Base-by-base conservation (phyloP, 2,888 invertebrate species). In the Sinohyriopsis cumingii region DNA sequence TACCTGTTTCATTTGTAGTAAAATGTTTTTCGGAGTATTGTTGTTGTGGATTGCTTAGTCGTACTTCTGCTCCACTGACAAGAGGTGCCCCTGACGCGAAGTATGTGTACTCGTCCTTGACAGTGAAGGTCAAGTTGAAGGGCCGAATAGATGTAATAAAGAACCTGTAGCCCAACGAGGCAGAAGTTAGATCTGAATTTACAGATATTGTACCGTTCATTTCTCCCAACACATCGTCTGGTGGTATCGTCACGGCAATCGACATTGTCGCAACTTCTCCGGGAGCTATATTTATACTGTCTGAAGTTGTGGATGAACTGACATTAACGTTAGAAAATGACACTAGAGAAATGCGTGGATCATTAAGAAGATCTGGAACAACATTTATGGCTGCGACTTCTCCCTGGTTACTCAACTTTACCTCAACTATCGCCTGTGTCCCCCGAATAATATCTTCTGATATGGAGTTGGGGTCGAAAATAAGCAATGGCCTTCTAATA, bases 81-180 rank as follows among this genome's bases (percentile, higher is more conserved):
- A 81, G 63, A 22, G 84, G 84, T 57, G 69, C 65, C 33, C 71
- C 78, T 20, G 71, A 68, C n/a, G 77, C 80, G 73, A 83, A 83
- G 65, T 83, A 84, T 0, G 84, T 83, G 64, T 78, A 84, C 62
- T 84, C 84, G 68, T 84, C 84, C 63, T 83, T 81, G 3, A 84
- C 76, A 15, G 65, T 63, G 25, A 83, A 71, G 9, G 74, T 78
- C 25, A 83, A 53, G 57, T 79, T 75, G 22, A 78, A 15, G n/a
- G 64, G 61, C 61, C 67, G 65, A 15, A 68, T 33, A 1, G 81
- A 82, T 20, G 77, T 68, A 5, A 83, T 70, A 28, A 65, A 78
- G 59, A 83, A 68, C 20, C 60, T 71, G 61, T 77, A 79, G 18
- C 59, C 24, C 15, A 79, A 12, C 12, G 66, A 24, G 5, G 63